Percentiles rank a stretch among this genome's conserved stretches.
Evolutionary conservation across 2,888 invertebrate genomes (phyloP).

Genomic region (Rotaria macrura): DNA sequence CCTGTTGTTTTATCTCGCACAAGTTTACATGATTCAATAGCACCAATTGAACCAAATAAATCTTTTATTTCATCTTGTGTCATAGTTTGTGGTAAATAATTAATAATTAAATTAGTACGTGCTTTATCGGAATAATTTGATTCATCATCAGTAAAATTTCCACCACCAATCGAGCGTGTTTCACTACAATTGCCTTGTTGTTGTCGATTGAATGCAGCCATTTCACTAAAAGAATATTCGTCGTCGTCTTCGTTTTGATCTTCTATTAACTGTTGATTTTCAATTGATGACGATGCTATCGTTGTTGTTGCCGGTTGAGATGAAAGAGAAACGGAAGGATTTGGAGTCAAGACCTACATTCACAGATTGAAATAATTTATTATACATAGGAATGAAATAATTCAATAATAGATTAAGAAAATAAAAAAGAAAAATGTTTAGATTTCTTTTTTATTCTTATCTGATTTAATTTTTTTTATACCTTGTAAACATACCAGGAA

Average conservation of each 20-base stretch:
- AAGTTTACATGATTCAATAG: conserved; percentile 96
- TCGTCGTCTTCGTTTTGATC: neutral
- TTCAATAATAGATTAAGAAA: too few relatives aligned
- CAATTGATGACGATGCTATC: too few relatives aligned
- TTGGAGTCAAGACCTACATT: neutral
- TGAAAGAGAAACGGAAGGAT: too few relatives aligned
- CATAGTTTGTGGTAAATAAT: conserved; percentile 99
- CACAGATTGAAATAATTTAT: too few relatives aligned
- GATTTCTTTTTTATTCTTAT: too few relatives aligned
- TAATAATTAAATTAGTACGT: conserved; percentile 96
- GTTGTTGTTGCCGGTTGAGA: neutral
- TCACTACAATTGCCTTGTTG: neutral
- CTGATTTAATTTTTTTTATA: neutral
- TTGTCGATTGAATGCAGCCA: conserved; percentile 11
- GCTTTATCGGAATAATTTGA: conserved; percentile 61
- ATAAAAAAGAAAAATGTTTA: too few relatives aligned
- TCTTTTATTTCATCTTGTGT: conserved; percentile 96
- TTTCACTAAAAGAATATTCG: neutral
- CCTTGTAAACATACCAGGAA: neutral
- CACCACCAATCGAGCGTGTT: neutral
- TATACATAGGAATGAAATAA: too few relatives aligned
- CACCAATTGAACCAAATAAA: conserved; percentile 92
- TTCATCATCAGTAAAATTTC: conserved; percentile 12
- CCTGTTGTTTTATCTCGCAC: conserved; percentile 93
- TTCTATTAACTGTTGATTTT: neutral